Percentiles rank a stretch among this genome's conserved stretches.
These are phyloP conservation scores for Lordiphosa mommai DNA, from an alignment of 1,140 invertebrate genomes.

Conservation along the genomic window DNA sequence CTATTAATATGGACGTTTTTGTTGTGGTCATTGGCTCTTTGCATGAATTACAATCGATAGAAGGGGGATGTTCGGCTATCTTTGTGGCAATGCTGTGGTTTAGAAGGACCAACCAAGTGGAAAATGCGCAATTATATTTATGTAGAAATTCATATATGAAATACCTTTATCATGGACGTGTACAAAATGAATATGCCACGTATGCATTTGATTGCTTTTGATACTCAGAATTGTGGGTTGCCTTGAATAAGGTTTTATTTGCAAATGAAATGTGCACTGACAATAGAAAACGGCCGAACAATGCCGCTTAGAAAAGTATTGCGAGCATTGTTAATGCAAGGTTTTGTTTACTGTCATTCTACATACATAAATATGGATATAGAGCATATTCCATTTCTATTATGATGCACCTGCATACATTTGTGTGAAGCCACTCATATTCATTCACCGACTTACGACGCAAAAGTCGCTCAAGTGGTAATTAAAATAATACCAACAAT, in stretches of 20 bases:
- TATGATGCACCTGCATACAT: conserved; percentile 1
- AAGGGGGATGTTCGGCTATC: conserved; percentile 6
- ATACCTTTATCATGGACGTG: conserved; percentile 22
- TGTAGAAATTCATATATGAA: conserved; percentile 12
- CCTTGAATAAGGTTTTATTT: conserved; percentile 5
- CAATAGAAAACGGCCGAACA: conserved; percentile 23
- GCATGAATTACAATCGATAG: conserved; percentile 48
- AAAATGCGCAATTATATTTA: conserved; percentile 65
- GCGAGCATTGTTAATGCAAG: conserved; percentile 46
- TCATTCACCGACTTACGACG: conserved; percentile 15
- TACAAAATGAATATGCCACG: conserved; percentile 25
- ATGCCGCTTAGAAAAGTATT: conserved; percentile 33
- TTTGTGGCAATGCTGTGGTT: conserved; percentile 20
- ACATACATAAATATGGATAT: background rate
- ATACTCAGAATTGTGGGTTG: conserved; percentile 11
- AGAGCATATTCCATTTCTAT: conserved; percentile 1
- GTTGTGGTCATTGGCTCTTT: conserved; percentile 41
- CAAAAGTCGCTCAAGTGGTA: conserved; percentile 52
- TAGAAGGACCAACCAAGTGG: conserved; percentile 42
- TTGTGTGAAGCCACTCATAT: conserved; percentile 11
- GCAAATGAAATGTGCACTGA: background rate
- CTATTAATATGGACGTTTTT: conserved; percentile 6
- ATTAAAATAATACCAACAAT: conserved; percentile 69
- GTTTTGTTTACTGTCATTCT: conserved; percentile 18
- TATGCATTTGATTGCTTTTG: conserved; percentile 29